phyloP scores from a whole-genome alignment of 2,888 invertebrate species.

The Drosophila fungiperda region DNA sequence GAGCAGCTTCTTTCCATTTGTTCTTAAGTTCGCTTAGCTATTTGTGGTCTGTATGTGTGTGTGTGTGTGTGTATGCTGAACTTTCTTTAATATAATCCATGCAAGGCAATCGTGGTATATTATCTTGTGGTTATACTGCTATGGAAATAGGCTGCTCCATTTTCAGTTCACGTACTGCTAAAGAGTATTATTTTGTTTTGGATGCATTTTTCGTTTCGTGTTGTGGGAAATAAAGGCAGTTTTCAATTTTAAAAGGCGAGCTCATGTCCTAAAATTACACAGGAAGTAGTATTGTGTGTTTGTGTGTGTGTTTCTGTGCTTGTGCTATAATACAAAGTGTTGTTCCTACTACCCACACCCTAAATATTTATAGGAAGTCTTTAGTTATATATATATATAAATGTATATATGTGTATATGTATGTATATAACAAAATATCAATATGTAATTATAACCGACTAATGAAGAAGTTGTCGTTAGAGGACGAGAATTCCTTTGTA shows the following conservation, averaged over 20 bases:
- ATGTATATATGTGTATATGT: slow-evolving; percentile 22
- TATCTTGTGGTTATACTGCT: slow-evolving; percentile 62
- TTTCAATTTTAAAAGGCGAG: slow-evolving; percentile 70
- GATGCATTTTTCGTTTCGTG: slow-evolving; percentile 69
- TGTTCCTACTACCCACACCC: slow-evolving; percentile 75
- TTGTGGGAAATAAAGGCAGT: slow-evolving; percentile 70
- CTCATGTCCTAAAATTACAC: slow-evolving; percentile 60
- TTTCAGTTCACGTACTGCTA: slow-evolving; percentile 51
- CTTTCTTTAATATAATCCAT: slow-evolving; percentile 46
- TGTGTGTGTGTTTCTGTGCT: slow-evolving; percentile 47
- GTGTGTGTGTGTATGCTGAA: slow-evolving; percentile 46
- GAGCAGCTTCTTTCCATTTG: slow-evolving; percentile 22
- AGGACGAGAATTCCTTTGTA: slow-evolving; percentile 81
- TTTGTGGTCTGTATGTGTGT: slow-evolving; percentile 36
- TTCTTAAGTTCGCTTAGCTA: slow-evolving; percentile 10
- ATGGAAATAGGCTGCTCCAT: slow-evolving; percentile 20
- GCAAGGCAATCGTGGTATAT: slow-evolving; percentile 68
- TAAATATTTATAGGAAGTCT: slow-evolving; percentile 77
- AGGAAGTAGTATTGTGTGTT: slow-evolving; percentile 61
- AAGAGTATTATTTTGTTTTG: slow-evolving; percentile 61
- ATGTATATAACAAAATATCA: slow-evolving; percentile 53
- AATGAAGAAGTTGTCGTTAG: slow-evolving; percentile 84
- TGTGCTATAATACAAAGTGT: slow-evolving; percentile 79
- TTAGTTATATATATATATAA: slow-evolving; percentile 51
- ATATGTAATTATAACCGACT: slow-evolving; percentile 75